Conservation (phyloP, 2,797 vertebrate genomes). For the Gobionotothen gibberifrons region DNA sequence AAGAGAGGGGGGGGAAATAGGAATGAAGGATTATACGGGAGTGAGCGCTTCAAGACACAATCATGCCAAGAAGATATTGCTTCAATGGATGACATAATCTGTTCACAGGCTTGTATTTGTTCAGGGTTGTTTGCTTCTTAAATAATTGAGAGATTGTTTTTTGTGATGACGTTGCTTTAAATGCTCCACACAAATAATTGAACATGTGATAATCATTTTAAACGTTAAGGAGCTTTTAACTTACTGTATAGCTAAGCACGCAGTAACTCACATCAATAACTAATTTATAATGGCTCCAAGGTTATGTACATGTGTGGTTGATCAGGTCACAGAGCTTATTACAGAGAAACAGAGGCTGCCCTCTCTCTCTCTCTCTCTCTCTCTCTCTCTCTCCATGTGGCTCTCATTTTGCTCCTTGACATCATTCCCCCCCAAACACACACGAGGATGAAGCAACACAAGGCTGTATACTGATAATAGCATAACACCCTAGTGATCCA, state of each 20-base stretch:
- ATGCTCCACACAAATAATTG: background rate
- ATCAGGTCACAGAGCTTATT: constrained; percentile 11
- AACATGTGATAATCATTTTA: background rate
- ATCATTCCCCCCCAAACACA: constrained; percentile 48
- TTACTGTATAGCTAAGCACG: background rate
- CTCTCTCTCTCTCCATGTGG: constrained; percentile 63
- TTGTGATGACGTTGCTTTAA: background rate
- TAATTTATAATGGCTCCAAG: constrained; percentile 9
- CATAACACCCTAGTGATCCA: constrained; percentile 38
- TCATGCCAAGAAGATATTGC: background rate
- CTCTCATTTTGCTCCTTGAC: constrained; percentile 72
- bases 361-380: constrained; percentile 13
- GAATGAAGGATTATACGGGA: constrained; percentile 18
- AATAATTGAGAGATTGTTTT: background rate
- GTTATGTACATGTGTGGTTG: background rate
- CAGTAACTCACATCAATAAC: constrained; percentile 5
- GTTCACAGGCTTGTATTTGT: background rate
- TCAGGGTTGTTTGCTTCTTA: background rate
- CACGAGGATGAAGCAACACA: constrained; percentile 35
- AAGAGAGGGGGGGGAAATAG: background rate
- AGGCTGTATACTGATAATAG: constrained; percentile 54
- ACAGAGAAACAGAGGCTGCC: constrained; percentile 21
- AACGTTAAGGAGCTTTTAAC: background rate
- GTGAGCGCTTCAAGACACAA: constrained; percentile 14
- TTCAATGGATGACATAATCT: background rate